These are phyloP conservation scores for Cryptocephalus primarius DNA, from an alignment of 2,888 invertebrate species.

Conservation along the genomic window DNA sequence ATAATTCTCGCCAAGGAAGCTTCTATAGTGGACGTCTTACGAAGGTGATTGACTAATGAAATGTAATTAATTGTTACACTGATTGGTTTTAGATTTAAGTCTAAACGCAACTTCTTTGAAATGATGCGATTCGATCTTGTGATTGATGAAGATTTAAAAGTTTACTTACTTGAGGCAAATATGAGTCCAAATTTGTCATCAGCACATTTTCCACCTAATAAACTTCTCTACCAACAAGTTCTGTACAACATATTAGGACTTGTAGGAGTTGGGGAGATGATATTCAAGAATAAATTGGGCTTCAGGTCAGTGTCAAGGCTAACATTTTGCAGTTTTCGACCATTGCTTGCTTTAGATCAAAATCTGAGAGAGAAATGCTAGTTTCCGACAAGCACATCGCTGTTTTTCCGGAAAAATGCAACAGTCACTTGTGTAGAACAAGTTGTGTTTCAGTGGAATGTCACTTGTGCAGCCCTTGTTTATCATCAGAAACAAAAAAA, in stretches of 20 bases:
- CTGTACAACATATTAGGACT: slow-evolving; percentile 72
- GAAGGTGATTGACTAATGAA: slow-evolving; percentile 23
- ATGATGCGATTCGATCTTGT: slow-evolving; percentile 91
- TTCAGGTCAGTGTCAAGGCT: slow-evolving; percentile 29
- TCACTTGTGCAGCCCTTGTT: slow-evolving; percentile 67
- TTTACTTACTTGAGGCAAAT: slow-evolving; percentile 89
- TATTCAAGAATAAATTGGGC: slow-evolving; percentile 34
- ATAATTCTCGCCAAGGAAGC: slow-evolving; percentile 61
- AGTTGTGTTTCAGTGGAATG: slow-evolving; percentile 61
- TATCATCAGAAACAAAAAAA: slow-evolving; percentile 46
- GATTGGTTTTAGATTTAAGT: slow-evolving; percentile 32
- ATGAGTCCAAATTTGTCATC: slow-evolving; percentile 98
- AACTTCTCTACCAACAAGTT: slow-evolving; percentile 83
- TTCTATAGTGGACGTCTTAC: slow-evolving; percentile 50
- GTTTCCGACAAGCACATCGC: slow-evolving; percentile 71
- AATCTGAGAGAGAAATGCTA: slow-evolving; percentile 22
- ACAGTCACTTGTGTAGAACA: slow-evolving; percentile 40
- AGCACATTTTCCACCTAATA: slow-evolving; percentile 82
- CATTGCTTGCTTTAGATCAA: slow-evolving; percentile 13
- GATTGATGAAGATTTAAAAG: slow-evolving; percentile 74
- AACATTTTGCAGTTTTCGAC: not conserved
- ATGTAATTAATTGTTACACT: not conserved
- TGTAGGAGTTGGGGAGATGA: slow-evolving; percentile 56
- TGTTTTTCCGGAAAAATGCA: slow-evolving; percentile 61
- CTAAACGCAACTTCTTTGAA: slow-evolving; percentile 75